A percentile compares a stretch with the other conserved stretches of the same genome.
phyloP scores from a whole-genome alignment of 2,113 vertebrate genomes.

The Origma solitaria region DNA sequence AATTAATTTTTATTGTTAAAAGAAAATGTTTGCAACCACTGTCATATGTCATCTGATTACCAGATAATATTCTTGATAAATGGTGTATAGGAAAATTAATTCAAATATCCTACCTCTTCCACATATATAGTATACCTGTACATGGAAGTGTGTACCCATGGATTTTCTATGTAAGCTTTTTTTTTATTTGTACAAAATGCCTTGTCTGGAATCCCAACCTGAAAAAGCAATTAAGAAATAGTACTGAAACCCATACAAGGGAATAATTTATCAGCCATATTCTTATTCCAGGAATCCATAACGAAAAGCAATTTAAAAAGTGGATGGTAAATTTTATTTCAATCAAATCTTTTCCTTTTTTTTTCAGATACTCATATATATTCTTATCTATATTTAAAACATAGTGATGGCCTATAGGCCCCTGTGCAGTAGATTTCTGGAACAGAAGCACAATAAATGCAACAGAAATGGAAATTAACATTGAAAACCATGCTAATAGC shows the following conservation, averaged over 20 bases:
- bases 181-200: not conserved
- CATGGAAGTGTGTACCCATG: rapidly evolving
- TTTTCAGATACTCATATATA: not conserved
- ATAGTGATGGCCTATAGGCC: not conserved
- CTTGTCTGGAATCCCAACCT: not conserved
- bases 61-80: not conserved
- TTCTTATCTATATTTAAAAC: not conserved
- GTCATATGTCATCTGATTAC: not conserved
- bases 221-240: not conserved
- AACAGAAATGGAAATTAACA: not conserved
- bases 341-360: no score
- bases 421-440: not conserved
- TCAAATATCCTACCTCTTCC: not conserved
- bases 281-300: not conserved
- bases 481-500: not conserved
- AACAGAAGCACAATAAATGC: not conserved
- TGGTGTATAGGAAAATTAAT: not conserved
- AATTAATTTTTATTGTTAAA: not conserved
- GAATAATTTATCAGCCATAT: not conserved
- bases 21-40: not conserved
- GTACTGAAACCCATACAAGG: not conserved
- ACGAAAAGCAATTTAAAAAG: not conserved
- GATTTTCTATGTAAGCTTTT: not conserved
- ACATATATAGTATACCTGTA: no score
- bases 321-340: not conserved